These are phyloP conservation scores for Girardia tigrina DNA, from an alignment of 2,888 invertebrate species.

Conservation along the genomic window DNA sequence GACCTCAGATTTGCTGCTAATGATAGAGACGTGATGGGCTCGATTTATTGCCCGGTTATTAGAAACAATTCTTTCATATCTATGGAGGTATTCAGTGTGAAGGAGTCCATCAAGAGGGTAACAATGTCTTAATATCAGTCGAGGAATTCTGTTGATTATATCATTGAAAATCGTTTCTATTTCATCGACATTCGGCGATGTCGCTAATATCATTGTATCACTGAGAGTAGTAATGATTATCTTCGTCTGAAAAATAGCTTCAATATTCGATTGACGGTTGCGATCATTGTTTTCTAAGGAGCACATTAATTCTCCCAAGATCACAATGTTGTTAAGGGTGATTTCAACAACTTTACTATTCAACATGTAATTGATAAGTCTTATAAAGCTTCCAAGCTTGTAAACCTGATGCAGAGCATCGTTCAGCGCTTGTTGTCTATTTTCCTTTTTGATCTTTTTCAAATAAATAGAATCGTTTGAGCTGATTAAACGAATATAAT, in stretches of 20 bases:
- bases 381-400: neutral
- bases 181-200: neutral
- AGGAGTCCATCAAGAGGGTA: slow-evolving; percentile 9
- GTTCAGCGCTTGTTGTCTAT: neutral
- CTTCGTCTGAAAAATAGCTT: neutral
- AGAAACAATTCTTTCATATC: neutral
- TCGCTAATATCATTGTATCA: neutral
- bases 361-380: neutral
- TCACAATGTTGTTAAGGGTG: neutral
- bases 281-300: neutral
- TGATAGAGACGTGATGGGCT: neutral
- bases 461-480: slow-evolving; percentile 2
- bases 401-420: neutral
- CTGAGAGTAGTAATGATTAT: neutral
- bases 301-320: neutral
- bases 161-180: neutral
- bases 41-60: too few relatives aligned
- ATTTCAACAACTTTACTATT: neutral
- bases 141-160: neutral
- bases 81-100: neutral
- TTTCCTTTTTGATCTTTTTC: neutral
- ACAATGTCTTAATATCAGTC: slow-evolving; percentile 4
- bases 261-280: neutral
- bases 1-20: neutral
- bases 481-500: neutral